Percentiles rank a stretch among this genome's conserved stretches.
Evolutionary conservation across 2,888 invertebrate species (phyloP).

Genomic region (Acrobasis suavella): DNA sequence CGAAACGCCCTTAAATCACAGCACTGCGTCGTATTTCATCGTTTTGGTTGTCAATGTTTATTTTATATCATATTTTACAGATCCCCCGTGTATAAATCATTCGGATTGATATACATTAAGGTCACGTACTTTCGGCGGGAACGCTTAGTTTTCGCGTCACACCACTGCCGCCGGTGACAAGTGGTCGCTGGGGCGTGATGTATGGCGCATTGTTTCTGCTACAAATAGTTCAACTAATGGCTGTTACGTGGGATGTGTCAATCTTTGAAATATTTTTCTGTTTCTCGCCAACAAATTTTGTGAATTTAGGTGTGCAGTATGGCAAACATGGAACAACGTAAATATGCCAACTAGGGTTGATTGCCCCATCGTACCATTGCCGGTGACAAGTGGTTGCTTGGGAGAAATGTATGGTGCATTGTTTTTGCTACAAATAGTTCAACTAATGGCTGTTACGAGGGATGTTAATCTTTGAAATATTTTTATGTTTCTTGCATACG

Average conservation of each 20-base stretch:
- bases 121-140: constrained; percentile 78
- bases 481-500: too few relatives aligned
- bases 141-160: constrained; percentile 65
- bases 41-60: constrained; percentile 82
- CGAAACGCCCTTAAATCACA: constrained; percentile 81
- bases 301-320: not conserved
- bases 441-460: too few relatives aligned
- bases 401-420: too few relatives aligned
- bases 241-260: not conserved
- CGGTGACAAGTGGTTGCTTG: too few relatives aligned
- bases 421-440: too few relatives aligned
- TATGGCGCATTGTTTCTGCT: constrained; percentile 42
- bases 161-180: constrained; percentile 53
- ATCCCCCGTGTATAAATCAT: constrained; percentile 78
- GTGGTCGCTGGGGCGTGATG: constrained; percentile 48
- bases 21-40: constrained; percentile 79
- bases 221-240: constrained; percentile 22
- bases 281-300: not conserved
- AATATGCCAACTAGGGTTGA: not conserved
- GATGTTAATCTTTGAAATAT: too few relatives aligned
- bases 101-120: constrained; percentile 80
- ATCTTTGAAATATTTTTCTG: not conserved
- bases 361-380: too few relatives aligned
- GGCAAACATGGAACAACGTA: not conserved
- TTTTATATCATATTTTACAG: constrained; percentile 83